phyloP scores from a whole-genome alignment of 1,140 invertebrate species.

The Ridgeia piscesae region DNA sequence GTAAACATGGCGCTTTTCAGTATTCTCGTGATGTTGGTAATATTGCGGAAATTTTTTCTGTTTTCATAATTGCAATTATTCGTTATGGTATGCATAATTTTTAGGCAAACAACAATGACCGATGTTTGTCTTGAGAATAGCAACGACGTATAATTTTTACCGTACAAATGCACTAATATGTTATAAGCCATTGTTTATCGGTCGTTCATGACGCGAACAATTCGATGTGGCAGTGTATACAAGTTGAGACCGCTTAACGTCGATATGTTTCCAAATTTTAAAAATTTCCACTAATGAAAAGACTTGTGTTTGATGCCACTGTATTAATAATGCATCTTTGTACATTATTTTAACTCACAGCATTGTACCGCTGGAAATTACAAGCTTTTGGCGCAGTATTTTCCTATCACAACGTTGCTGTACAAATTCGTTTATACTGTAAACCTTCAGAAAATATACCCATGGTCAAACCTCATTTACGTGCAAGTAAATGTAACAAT shows the following conservation, averaged over 20 bases:
- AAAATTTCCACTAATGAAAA: neutral
- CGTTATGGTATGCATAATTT: neutral
- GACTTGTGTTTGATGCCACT: neutral
- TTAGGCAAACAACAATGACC: neutral
- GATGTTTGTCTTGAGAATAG: neutral
- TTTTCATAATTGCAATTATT: neutral
- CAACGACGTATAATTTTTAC: neutral
- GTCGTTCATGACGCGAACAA: neutral
- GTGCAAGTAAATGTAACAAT: neutral
- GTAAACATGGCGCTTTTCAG: neutral
- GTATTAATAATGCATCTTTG: neutral
- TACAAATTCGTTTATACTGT: neutral
- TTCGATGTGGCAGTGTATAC: neutral
- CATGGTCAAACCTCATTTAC: neutral
- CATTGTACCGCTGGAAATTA: neutral
- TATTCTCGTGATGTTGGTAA: no score
- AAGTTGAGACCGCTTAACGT: neutral
- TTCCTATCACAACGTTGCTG: neutral
- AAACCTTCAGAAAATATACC: neutral
- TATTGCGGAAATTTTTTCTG: no score
- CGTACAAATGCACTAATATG: neutral
- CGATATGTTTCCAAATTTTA: neutral
- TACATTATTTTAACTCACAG: neutral
- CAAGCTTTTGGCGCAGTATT: neutral
- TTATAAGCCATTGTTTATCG: neutral